Evolutionary conservation across 1,140 invertebrate genomes (phyloP).

Genomic region (Drosophila ogumai): DNA sequence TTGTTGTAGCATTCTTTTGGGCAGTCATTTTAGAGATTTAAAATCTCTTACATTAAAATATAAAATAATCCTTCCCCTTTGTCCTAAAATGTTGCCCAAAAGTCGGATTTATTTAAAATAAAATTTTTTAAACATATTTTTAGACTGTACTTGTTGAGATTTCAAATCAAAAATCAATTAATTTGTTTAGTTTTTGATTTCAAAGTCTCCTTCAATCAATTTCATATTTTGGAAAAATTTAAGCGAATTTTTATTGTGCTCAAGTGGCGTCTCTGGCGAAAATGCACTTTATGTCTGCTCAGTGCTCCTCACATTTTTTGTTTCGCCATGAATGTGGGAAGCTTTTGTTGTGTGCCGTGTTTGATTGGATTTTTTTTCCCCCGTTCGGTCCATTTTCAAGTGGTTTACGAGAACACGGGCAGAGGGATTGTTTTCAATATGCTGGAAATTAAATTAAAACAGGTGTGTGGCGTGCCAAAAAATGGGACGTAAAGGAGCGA

Average conservation of each 20-base stretch:
- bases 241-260: conserved; percentile 55
- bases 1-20: too few relatives aligned
- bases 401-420: conserved; percentile 11
- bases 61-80: too few relatives aligned
- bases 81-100: too few relatives aligned
- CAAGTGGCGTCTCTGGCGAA: conserved; percentile 41
- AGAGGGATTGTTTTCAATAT: conserved; percentile 56
- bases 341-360: conserved; percentile 51
- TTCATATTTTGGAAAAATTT: conserved; percentile 27
- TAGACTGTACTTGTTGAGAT: background rate
- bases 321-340: conserved; percentile 24
- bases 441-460: conserved; percentile 71
- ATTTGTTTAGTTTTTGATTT: background rate
- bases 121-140: background rate
- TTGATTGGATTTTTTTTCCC: conserved; percentile 56
- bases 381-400: conserved; percentile 28
- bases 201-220: background rate
- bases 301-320: conserved; percentile 5
- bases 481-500: background rate
- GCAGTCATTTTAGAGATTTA: too few relatives aligned
- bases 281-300: conserved; percentile 31
- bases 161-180: background rate
- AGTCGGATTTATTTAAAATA: too few relatives aligned
- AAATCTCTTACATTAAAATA: too few relatives aligned
- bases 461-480: conserved; percentile 41